Evolutionary conservation across 2,113 vertebrate genomes (phyloP).

Genomic region (Pituophis catenifer): DNA sequence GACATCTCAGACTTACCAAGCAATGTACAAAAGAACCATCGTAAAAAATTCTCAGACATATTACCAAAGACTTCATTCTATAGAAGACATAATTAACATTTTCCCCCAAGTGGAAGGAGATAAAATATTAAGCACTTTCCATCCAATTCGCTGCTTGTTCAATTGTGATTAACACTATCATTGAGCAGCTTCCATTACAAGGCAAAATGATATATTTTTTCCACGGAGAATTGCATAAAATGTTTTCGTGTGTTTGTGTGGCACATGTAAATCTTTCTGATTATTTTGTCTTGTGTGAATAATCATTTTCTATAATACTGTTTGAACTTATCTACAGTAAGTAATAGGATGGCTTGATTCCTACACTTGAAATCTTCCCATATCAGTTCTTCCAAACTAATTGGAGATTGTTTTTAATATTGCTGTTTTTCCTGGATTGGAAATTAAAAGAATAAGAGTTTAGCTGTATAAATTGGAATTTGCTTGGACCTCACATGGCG

Average conservation of each 20-base stretch:
- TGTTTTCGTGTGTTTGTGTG: not conserved
- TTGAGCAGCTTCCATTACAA: not conserved
- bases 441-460: constrained; percentile 30
- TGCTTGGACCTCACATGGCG: constrained; percentile 23
- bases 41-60: not conserved
- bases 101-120: not conserved
- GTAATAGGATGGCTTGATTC: constrained; percentile 23
- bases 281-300: not conserved
- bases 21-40: not conserved
- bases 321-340: constrained; percentile 2
- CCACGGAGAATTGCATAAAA: not conserved
- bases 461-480: constrained; percentile 21
- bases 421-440: constrained; percentile 23
- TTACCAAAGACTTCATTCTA: not conserved
- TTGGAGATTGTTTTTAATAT: constrained; percentile 13
- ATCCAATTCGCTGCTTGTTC: not conserved
- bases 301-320: constrained; percentile 15
- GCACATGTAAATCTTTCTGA: not conserved
- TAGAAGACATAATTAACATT: not conserved
- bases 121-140: not conserved
- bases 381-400: constrained; percentile 6
- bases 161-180: not conserved
- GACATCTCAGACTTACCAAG: not conserved
- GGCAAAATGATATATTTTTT: not conserved
- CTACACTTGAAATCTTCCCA: constrained; percentile 26